Percentiles rank a stretch among this genome's conserved stretches.
These are phyloP conservation scores for Falcunculus frontatus DNA, from an alignment of 2,113 vertebrate genomes.

Conservation along the genomic window DNA sequence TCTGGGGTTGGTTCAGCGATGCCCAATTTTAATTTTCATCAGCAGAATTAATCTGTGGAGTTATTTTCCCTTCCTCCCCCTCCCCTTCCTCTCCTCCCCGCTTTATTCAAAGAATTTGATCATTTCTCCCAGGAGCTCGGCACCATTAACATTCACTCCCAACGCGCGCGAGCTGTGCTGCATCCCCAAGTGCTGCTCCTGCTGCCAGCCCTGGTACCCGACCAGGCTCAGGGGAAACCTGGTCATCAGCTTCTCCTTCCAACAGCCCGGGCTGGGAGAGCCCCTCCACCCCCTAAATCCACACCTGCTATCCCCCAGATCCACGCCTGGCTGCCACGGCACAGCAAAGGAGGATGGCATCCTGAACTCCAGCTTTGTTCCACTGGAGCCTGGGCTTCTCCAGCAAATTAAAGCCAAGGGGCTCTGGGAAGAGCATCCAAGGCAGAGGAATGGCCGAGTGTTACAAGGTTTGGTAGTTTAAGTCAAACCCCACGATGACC, in stretches of 20 bases:
- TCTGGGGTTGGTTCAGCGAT: not conserved
- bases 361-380: not conserved
- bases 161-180: not conserved
- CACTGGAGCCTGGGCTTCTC: not conserved
- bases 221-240: not conserved
- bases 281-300: not conserved
- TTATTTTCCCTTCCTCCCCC: slow-evolving; percentile 3
- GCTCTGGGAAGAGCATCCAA: not conserved
- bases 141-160: slow-evolving; percentile 44
- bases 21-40: slow-evolving; percentile 20
- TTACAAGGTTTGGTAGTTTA: not conserved
- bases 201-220: not conserved
- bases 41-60: slow-evolving; percentile 17
- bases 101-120: slow-evolving; percentile 14
- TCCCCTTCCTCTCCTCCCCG: not conserved
- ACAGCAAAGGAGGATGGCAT: not conserved
- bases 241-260: not conserved
- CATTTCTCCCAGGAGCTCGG: slow-evolving; percentile 34
- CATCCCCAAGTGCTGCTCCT: not conserved
- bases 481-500: not conserved
- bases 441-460: not conserved
- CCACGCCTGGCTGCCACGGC: accelerated
- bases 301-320: not conserved
- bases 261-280: not conserved
- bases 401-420: not conserved